Evolutionary conservation across 2,797 vertebrate species (phyloP).

Genomic region (Intellagama lesueurii): DNA sequence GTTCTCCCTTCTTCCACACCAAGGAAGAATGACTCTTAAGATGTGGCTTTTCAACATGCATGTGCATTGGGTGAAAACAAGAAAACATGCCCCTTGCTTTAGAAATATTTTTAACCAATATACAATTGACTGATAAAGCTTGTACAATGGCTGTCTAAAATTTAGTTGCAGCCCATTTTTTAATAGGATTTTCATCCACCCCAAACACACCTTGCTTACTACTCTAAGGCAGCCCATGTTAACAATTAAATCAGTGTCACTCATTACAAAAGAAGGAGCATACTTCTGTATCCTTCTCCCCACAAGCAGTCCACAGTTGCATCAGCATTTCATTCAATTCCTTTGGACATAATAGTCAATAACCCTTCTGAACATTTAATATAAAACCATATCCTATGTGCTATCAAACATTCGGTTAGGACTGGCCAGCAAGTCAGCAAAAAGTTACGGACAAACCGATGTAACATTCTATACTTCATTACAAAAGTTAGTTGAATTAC

Average conservation of each 20-base stretch:
- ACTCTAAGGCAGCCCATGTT: neutral
- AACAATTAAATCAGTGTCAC: neutral
- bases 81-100: neutral
- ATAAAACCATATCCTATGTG: neutral
- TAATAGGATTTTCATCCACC: neutral
- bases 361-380: neutral
- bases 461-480: neutral
- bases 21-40: neutral
- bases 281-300: neutral
- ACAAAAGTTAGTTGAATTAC: neutral
- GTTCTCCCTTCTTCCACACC: neutral
- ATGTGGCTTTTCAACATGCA: neutral
- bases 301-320: neutral
- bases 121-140: neutral
- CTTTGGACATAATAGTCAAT: conserved; percentile 35
- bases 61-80: neutral
- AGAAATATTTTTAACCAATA: conserved; percentile 1
- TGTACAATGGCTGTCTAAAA: neutral
- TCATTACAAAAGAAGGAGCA: neutral
- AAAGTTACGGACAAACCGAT: neutral
- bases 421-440: neutral
- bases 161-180: neutral
- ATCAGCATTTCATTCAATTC: neutral
- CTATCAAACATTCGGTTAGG: conserved; percentile 15
- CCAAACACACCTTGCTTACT: neutral